Evolutionary conservation across 2,888 invertebrate species (phyloP), one percentile per base, ranked within the genome.

Genomic region (Chydorus sphaericus): DNA sequence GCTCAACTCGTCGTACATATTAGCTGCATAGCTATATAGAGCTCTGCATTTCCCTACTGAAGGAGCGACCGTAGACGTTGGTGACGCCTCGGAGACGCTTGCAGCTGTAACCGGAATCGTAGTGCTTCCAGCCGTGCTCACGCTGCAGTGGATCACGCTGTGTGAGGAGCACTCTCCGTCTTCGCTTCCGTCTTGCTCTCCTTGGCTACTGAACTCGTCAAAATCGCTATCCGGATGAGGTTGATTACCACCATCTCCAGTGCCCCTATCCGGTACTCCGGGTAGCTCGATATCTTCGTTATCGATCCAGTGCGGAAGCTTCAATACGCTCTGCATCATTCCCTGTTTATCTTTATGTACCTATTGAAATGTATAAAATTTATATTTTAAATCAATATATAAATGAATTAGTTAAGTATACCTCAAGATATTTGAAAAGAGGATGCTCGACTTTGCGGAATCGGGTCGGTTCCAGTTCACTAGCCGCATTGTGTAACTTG

Each of bases 261-360:
- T 80, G 1, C 70, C 63, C 60, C 66, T 29, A 20, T 53, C 54
- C n/a, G 29, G 20, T 8, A 23, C 31, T 30, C 23, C 14, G 20
- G 54, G 54, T 28, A 61, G 62, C n/a, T 62, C 59, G 53, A 59
- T 59, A 14, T 59, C 56, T 14, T 60, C 57, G 20, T 81, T 78
- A 67, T 81, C 77, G 28, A 83, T 75, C 83, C 83, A 85, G 52
- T 81, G 78, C 18, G 85, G 85, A 57, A 85, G 81, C 83, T 66
- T 88, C 2, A 89, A 72, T 62, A 89, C 79, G 64, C 87, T 88
- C 67, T 88, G 87, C 66, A 88, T 87, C 39, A 87, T 70, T 4
- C 89, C 93, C 66, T 90, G 89, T 65, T 91, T 88, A 69, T 94
- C 93, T 62, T 90, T 78, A 1, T 87, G 81, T 18, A 87, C 79